Evolutionary conservation across 2,888 invertebrate genomes (phyloP), one percentile per base, ranked within the genome.

Genomic region (Drosophila picticornis): DNA sequence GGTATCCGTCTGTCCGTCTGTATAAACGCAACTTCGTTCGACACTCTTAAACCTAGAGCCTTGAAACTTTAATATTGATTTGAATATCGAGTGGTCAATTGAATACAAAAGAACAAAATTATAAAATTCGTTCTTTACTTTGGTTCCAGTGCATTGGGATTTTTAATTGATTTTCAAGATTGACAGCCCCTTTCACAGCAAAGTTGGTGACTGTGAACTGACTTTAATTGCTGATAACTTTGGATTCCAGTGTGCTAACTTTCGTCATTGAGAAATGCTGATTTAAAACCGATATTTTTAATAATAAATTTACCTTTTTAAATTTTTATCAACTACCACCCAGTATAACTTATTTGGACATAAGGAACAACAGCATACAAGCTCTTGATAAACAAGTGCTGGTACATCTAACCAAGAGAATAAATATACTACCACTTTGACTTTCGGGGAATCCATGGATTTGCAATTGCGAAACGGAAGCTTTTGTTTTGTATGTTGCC

Each of bases 381-480:
- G 19, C 6, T 25, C 40, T 72, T 1, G 51, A 11, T 2, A 4
- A 7, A 1, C 10, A 22, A 10, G 43, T 52, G 1, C 11, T 2
- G 1, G 16, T 16, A 10, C 52, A 48, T n/a, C 11, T 71, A 1
- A 13, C 19, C 1, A 22, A 16, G 0, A 40, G 62, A 50, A 22
- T 38, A 2, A 13, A 40, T 1, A 10, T 4, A 1, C 36, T 62
- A 10, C 10, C 27, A 1, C 16, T 73, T 1, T 48, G 22, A 11
- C 36, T 73, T 13, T 43, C 50, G 2, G 68, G 46, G 16, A 77
- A 73, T 61, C 73, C 58, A 3, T 77, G 73, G 77, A 40, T 27
- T 2, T 76, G 76, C 29, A 31, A 55, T 27, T 76, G 76, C 57
- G 25, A 29, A 25, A 9, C 34, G 9, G 36, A 25, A 25, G 36